Evolutionary conservation across 2,797 vertebrate species (phyloP), one percentile per base, ranked within the genome.

Genomic region (Adelosebastes latens): DNA sequence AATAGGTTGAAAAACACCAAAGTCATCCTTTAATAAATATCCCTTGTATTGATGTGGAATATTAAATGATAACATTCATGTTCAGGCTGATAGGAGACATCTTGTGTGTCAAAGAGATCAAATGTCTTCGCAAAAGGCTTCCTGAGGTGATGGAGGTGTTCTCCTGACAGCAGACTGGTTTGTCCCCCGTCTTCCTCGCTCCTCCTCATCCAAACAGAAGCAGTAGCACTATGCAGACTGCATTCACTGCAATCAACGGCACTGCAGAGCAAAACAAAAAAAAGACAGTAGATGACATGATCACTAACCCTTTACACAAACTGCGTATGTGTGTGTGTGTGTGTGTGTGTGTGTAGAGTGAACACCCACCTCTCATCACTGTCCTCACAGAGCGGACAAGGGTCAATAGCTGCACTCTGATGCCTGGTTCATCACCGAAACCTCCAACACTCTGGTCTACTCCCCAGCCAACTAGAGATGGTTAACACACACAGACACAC

Each of bases 401-500:
- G 80, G 96, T 98, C 92, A 95, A 96, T 18, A 99, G 72, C 88
- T 98, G 98, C 2, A 96, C 97, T 94, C 97, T 98, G 93, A 99
- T 93, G 75, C 98, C 97, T 67, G 98, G 97, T 85, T 98, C 97
- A 80, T 99, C 98, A 78, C 97, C 98, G 58, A 99, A 99, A 68
- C 98, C 98, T 70, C 97, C 97, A 7, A 98, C 96, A 63, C 97
- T 97, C 73, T 98, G 97, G 68, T 98, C 97, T 2, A 96, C 96
- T 86, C 97, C 97, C 97, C 97, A 99, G 86, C 98, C 98, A 90
- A 98, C 98, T 99, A 87, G 2, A 32, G 12, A 34, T 25, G 53
- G 31, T 31, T 7, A 27, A 46, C 49, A 72, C 12, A 11, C 3
- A 60, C 2, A 70, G 7, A 36, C 10, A 65, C 1, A 14, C 10